phyloP scores from a whole-genome alignment of 1,140 invertebrate genomes.

The Rhyacophila brunnea region DNA sequence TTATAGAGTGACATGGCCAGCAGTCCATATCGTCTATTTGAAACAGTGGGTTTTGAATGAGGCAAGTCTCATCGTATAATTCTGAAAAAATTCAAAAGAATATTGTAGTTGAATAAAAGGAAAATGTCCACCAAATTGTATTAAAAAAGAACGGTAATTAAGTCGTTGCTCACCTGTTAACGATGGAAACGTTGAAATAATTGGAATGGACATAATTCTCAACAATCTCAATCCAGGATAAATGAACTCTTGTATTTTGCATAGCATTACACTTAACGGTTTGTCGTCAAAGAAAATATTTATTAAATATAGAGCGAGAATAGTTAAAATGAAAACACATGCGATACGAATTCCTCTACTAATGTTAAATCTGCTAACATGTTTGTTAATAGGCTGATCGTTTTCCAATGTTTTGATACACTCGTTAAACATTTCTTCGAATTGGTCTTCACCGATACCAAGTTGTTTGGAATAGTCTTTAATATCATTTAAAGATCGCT shows the following conservation, averaged over 20 bases:
- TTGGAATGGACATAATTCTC: conserved; percentile 61
- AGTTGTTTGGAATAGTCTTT: conserved; percentile 6
- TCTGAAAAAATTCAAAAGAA: conserved; percentile 54
- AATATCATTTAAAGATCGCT: conserved; percentile 11
- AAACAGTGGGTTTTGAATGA: conserved; percentile 75
- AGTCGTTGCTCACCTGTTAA: conserved; percentile 55
- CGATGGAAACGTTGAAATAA: conserved; percentile 61
- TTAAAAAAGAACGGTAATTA: no score
- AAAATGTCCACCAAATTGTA: no score
- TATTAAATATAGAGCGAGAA: conserved; percentile 14
- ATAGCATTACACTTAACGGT: conserved; percentile 55
- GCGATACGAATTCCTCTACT: background rate
- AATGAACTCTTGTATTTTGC: conserved; percentile 67
- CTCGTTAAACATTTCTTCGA: conserved; percentile 53
- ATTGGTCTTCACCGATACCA: conserved; percentile 54
- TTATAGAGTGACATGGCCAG: conserved; percentile 69
- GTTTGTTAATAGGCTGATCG: conserved; percentile 35
- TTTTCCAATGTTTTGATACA: conserved; percentile 48
- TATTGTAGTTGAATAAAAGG: no score
- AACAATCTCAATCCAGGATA: conserved; percentile 64
- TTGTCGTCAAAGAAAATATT: conserved; percentile 49
- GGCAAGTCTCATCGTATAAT: conserved; percentile 76
- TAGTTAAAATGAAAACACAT: conserved; percentile 21
- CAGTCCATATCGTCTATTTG: conserved; percentile 70
- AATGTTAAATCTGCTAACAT: background rate